phyloP scores from a whole-genome alignment of 2,888 invertebrate species.

The Mythimna albipuncta region DNA sequence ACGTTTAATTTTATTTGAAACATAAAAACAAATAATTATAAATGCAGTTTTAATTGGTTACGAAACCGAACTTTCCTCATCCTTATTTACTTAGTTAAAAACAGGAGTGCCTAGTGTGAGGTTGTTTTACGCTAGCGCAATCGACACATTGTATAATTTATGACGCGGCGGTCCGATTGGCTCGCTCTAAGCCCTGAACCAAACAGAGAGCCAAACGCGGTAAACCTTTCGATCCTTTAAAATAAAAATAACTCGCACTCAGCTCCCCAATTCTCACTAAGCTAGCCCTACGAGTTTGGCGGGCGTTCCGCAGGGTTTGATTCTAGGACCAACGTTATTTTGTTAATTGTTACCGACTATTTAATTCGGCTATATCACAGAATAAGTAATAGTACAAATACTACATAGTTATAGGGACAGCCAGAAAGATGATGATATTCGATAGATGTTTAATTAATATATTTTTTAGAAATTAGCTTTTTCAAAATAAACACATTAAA shows the following conservation, averaged over 20 bases:
- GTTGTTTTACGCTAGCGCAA: too few species aligned
- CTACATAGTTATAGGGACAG: not conserved
- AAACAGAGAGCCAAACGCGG: too few species aligned
- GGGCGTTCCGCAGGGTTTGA: slow-evolving; percentile 1
- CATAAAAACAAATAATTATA: too few species aligned
- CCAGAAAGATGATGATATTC: not conserved
- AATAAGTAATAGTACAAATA: too few species aligned
- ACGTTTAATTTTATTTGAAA: not conserved
- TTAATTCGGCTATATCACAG: not conserved
- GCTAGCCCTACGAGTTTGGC: not conserved
- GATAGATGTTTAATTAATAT: not conserved
- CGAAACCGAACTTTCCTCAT: not conserved
- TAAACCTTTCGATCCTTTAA: too few species aligned
- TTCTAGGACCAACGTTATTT: slow-evolving; percentile 12
- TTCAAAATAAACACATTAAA: not conserved
- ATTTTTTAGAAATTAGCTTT: not conserved
- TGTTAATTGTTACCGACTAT: not conserved
- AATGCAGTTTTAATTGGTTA: not conserved
- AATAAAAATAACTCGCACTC: too few species aligned
- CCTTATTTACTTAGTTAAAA: not conserved
- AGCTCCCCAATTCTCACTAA: not conserved
- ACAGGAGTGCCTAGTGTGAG: too few species aligned
- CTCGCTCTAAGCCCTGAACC: too few species aligned
- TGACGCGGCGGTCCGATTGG: too few species aligned
- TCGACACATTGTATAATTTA: too few species aligned